These are phyloP conservation scores for Callithrix jacchus DNA, from an alignment of 2,113 vertebrate species.

Conservation along the genomic window DNA sequence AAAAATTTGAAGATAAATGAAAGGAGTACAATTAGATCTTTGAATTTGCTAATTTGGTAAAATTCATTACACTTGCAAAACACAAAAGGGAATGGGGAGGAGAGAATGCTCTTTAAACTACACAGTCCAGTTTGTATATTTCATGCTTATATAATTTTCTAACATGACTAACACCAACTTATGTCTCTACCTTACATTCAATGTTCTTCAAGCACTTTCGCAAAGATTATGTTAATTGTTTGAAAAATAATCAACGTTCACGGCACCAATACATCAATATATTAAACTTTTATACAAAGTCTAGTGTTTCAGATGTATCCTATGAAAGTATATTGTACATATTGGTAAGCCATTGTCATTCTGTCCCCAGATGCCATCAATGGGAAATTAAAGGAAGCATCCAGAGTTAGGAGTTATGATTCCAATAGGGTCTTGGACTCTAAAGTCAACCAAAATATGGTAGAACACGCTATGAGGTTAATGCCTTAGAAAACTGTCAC, in stretches of 20 bases:
- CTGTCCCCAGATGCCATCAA: not conserved
- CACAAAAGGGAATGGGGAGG: not conserved
- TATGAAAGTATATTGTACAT: not conserved
- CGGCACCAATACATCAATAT: not conserved
- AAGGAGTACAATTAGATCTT: not conserved
- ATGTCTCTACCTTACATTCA: not conserved
- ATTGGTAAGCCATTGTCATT: accelerated
- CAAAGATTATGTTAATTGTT: not conserved
- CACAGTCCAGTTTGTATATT: not conserved
- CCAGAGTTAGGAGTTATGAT: not conserved
- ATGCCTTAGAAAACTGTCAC: not conserved
- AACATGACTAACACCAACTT: not conserved
- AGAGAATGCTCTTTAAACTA: not conserved
- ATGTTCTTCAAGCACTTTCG: not conserved
- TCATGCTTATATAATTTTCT: not conserved
- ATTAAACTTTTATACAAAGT: not conserved
- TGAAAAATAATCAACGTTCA: not conserved
- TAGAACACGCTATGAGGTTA: not conserved
- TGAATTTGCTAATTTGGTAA: not conserved
- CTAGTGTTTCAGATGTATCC: not conserved
- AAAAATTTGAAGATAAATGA: not conserved
- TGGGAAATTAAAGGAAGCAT: not conserved
- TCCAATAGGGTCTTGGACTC: not conserved
- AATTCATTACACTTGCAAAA: not conserved
- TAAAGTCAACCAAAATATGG: not conserved